phyloP scores from a whole-genome alignment of 2,888 invertebrate genomes.

The Cephus rjabovi region DNA sequence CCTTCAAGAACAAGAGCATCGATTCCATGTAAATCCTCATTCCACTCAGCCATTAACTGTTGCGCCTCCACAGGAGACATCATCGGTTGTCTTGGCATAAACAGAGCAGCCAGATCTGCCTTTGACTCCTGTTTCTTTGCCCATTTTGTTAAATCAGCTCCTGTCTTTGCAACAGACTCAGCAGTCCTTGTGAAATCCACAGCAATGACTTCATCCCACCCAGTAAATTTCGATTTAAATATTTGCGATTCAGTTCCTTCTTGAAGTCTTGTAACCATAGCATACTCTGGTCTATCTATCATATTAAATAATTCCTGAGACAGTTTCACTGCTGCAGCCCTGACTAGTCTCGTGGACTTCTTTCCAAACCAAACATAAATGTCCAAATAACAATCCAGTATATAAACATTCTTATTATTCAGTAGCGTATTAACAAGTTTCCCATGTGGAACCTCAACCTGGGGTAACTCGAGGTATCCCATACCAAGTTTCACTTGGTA shows the following conservation, averaged over 20 bases:
- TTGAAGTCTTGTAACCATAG: constrained; percentile 88
- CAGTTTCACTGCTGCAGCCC: constrained; percentile 96
- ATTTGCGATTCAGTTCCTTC: constrained; percentile 94
- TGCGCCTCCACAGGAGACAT: constrained; percentile 88
- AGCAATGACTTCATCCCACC: constrained; percentile 99
- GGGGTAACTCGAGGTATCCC: constrained; percentile 98
- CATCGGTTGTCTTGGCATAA: constrained; percentile 92
- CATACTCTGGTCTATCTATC: constrained; percentile 89
- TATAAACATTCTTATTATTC: constrained; percentile 93
- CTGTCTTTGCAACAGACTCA: constrained; percentile 95
- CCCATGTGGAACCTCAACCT: constrained; percentile 83
- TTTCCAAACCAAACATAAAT: constrained; percentile 99
- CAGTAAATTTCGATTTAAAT: constrained; percentile 96
- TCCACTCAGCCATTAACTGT: constrained; percentile 95
- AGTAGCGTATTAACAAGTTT: constrained; percentile 83
- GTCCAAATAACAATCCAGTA: constrained; percentile 93
- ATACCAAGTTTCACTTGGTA: constrained; percentile 97
- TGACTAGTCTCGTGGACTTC: constrained; percentile 93
- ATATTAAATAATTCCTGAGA: constrained; percentile 96
- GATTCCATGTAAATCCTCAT: constrained; percentile 98
- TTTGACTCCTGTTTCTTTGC: constrained; percentile 90
- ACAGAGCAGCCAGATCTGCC: constrained; percentile 94
- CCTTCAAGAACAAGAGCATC: constrained; percentile 97
- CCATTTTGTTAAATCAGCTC: constrained; percentile 95
- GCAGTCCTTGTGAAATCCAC: constrained; percentile 99